Evolutionary conservation across 1,140 invertebrate genomes (phyloP).

Genomic region (Diplogasteroides magnus): DNA sequence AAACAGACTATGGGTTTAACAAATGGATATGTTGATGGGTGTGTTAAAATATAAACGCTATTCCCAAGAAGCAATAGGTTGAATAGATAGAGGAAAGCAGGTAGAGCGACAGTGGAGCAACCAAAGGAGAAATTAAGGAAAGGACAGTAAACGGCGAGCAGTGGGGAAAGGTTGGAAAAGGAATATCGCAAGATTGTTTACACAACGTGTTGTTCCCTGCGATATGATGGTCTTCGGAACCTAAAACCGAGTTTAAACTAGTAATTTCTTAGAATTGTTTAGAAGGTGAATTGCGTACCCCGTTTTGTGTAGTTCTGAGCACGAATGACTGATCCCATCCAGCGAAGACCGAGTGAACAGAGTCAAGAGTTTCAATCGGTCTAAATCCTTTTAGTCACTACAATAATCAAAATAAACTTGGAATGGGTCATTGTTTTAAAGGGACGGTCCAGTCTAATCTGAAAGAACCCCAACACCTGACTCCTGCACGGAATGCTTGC

Average conservation of each 20-base stretch:
- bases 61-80: no score
- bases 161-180: conserved; percentile 10
- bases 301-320: conserved; percentile 3
- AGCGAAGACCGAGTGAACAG: conserved; percentile 34
- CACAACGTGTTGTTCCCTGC: no score
- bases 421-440: not conserved
- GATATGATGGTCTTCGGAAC: no score
- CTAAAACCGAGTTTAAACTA: no score
- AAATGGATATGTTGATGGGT: no score
- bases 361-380: conserved; percentile 16
- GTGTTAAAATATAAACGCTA: no score
- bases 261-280: conserved; percentile 5
- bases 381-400: not conserved
- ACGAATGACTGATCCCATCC: conserved; percentile 41
- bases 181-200: not conserved
- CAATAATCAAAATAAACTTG: not conserved
- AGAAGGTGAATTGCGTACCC: conserved; percentile 5
- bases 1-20: not conserved
- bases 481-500: no score
- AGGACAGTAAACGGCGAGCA: conserved; percentile 1
- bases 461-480: no score
- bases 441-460: no score
- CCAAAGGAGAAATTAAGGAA: not conserved
- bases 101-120: no score
- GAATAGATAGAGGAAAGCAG: no score